These are phyloP conservation scores for Pteromalus puparum DNA, from an alignment of 1,140 invertebrate species.

Conservation along the genomic window DNA sequence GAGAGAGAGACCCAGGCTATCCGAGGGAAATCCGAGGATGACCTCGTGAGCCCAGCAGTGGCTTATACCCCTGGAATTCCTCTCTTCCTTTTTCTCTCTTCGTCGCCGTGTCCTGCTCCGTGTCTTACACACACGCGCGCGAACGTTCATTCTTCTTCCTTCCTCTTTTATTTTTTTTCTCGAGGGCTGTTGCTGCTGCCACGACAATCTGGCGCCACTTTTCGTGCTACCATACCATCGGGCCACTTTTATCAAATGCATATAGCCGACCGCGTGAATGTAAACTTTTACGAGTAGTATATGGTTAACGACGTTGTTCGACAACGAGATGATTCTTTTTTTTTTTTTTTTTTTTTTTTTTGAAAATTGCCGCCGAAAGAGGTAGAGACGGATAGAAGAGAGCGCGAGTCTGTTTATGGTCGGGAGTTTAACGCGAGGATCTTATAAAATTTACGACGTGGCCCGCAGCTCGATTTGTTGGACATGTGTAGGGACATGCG, in stretches of 20 bases:
- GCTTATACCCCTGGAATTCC: constrained; percentile 29
- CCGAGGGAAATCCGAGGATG: constrained; percentile 55
- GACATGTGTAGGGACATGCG: constrained; percentile 23
- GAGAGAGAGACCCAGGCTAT: constrained; percentile 45
- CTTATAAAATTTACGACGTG: constrained; percentile 51
- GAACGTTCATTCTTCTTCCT: constrained; percentile 38
- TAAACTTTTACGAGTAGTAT: constrained; percentile 42
- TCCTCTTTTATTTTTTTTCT: constrained; percentile 14
- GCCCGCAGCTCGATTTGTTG: constrained; percentile 45
- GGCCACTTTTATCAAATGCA: constrained; percentile 60
- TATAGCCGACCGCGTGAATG: constrained; percentile 35
- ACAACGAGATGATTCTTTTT: constrained; percentile 22
- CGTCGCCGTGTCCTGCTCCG: constrained; percentile 19
- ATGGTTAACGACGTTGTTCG: constrained; percentile 41
- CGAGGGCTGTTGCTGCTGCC: constrained; percentile 11
- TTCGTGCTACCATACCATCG: constrained; percentile 55
- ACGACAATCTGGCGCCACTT: constrained; percentile 70
- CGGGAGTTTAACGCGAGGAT: constrained; percentile 34
- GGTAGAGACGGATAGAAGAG: neutral
- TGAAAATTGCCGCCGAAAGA: constrained; percentile 40
- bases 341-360: constrained; percentile 42
- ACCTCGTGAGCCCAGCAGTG: constrained; percentile 47
- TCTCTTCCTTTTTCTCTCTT: constrained; percentile 11
- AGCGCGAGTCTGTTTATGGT: constrained; percentile 8
- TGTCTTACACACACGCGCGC: constrained; percentile 31